Base-by-base conservation (phyloP, 2,797 vertebrate genomes). In the Leptatherina wallacei region DNA sequence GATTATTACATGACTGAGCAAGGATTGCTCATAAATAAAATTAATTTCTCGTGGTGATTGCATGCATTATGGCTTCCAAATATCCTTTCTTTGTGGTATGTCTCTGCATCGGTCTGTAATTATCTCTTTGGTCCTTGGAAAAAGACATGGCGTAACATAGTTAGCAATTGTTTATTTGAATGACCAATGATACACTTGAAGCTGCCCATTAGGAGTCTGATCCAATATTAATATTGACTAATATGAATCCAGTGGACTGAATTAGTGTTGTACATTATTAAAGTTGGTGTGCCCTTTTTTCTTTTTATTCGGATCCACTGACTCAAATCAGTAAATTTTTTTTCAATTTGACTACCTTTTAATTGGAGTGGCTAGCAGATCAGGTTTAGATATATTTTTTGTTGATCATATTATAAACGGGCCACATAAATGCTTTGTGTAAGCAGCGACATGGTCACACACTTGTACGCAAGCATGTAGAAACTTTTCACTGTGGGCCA, bases 1-100 rank as follows among this genome's bases (percentile, higher is more conserved):
- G 78, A 85, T 88, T 85, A 85, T 71, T 69, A 64, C 20, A 16
- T 35, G 77, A 72, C 58, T 67, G 73, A 78, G 72, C 60, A 71
- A 74, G 74, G 51, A 69, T 64, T 74, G 9, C 65, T 74, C 73
- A 71, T 82, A 83, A 82, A 82, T 63, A 65, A 63, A 80, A 82
- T 73, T 32, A 30, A 47, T 47, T 75, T 81, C 63, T 76, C 72
- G 57, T 80, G 75, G 78, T 86, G 82, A 83, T 85, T 61, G 60
- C 67, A 73, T 68, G 51, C 54, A 72, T 79, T 61, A 69, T 69
- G 42, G 16, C 58, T 75, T 65, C 44, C 10, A 24, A 56, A 32
- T 36, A 18, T 77, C 59, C 68, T 69, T 69, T 77, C 18, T 73
- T 38, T 54, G 62, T 71, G 61, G 68, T 80, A 61, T 18, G 44